These are phyloP conservation scores for Yponomeuta cagnagella DNA, from an alignment of 2,888 invertebrate genomes.

Conservation along the genomic window DNA sequence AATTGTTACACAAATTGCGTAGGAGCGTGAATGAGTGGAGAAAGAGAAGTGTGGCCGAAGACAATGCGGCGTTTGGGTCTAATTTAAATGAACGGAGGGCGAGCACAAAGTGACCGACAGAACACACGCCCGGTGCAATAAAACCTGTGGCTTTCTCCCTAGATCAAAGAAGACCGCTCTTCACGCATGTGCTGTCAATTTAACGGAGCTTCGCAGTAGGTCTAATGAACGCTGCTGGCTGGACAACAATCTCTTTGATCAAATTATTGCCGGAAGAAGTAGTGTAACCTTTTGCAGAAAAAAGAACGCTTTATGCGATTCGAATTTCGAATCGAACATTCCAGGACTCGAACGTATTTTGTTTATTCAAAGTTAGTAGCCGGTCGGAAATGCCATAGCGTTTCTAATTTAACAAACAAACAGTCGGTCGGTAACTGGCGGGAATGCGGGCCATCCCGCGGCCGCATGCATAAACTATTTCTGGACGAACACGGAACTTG, in stretches of 20 bases:
- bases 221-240: conserved; percentile 8
- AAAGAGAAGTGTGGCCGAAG: not conserved
- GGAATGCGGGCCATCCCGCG: conserved; percentile 41
- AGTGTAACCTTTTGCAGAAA: not conserved
- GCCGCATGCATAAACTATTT: conserved; percentile 42
- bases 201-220: conserved; percentile 23
- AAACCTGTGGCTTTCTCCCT: conserved; percentile 16
- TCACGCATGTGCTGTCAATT: conserved; percentile 54
- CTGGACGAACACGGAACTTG: conserved; percentile 39
- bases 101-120: conserved; percentile 16
- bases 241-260: not conserved
- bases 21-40: not conserved
- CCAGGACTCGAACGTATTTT: not conserved
- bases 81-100: conserved; percentile 7
- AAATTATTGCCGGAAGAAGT: conserved; percentile 3
- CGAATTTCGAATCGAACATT: not conserved
- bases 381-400: conserved; percentile 30
- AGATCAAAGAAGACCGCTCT: conserved; percentile 40
- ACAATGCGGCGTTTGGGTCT: not conserved
- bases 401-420: conserved; percentile 41
- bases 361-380: not conserved
- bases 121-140: conserved; percentile 17
- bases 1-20: conserved; percentile 7
- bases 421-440: conserved; percentile 24
- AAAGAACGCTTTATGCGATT: not conserved